phyloP scores from a whole-genome alignment of 2,113 vertebrate genomes.

The Propithecus coquereli region DNA sequence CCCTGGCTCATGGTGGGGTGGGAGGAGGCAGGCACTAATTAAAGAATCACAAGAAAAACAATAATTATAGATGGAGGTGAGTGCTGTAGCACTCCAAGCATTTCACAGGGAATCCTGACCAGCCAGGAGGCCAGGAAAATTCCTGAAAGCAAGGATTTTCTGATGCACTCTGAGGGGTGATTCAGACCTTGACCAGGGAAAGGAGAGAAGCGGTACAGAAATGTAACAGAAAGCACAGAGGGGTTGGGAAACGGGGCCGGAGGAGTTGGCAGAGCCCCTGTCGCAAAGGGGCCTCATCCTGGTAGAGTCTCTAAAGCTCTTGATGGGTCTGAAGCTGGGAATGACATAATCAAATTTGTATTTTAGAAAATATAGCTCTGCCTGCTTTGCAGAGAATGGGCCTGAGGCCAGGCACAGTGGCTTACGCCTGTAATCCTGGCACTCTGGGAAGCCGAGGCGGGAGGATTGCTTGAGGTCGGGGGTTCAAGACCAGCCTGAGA shows the following conservation, averaged over 20 bases:
- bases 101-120: background rate
- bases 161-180: background rate
- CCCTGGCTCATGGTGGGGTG: background rate
- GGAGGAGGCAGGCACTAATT: background rate
- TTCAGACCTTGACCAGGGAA: background rate
- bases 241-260: fast-evolving
- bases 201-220: background rate
- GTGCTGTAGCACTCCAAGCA: background rate
- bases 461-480: too few species aligned
- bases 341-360: background rate
- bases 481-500: too few species aligned
- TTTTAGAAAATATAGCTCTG: background rate
- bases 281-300: background rate
- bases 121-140: background rate
- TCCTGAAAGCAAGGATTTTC: background rate
- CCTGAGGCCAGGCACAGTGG: too few species aligned
- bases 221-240: background rate
- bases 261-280: fast-evolving
- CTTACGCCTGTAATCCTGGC: too few species aligned
- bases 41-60: background rate
- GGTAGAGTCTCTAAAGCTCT: background rate
- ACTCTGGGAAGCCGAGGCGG: too few species aligned
- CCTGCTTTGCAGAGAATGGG: background rate
- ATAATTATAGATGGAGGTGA: background rate
- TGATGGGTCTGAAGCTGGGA: background rate